A percentile compares a stretch with the other conserved stretches of the same genome.
phyloP scores from a whole-genome alignment of 2,888 invertebrate species.

The Schrankia costaestrigalis region DNA sequence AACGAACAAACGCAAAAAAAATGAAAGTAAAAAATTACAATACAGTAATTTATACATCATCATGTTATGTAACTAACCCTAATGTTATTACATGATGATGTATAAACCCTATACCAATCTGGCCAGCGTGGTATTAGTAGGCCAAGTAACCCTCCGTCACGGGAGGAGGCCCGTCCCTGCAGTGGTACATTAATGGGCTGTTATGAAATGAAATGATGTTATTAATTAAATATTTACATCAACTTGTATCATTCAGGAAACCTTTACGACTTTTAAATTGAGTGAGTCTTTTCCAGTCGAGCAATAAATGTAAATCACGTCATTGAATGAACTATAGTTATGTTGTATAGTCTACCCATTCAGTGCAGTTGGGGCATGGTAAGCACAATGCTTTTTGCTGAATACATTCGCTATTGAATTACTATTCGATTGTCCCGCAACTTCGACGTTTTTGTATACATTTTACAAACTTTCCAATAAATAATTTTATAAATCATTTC shows the following conservation, averaged over 20 bases:
- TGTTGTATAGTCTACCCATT: conserved; percentile 55
- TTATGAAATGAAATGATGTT: too few relatives aligned
- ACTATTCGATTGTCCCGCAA: conserved; percentile 61
- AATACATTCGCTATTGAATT: conserved; percentile 66
- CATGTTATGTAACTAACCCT: too few relatives aligned
- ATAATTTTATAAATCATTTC: conserved; percentile 21
- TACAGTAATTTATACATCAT: too few relatives aligned
- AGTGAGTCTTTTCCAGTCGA: conserved; percentile 45
- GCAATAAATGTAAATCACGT: conserved; percentile 71
- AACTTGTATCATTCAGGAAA: conserved; percentile 16
- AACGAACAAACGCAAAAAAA: too few relatives aligned
- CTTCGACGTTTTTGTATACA: conserved; percentile 52
- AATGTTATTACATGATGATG: too few relatives aligned
- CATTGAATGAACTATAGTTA: conserved; percentile 62
- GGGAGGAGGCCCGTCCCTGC: too few relatives aligned
- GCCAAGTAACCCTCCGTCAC: too few relatives aligned
- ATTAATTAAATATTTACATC: conserved; percentile 16
- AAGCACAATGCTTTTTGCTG: conserved; percentile 60
- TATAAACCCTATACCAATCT: too few relatives aligned
- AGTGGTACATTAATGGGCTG: too few relatives aligned
- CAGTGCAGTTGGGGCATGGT: conserved; percentile 61
- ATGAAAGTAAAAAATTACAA: too few relatives aligned
- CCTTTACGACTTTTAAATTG: conserved; percentile 46
- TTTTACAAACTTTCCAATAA: conserved; percentile 35
- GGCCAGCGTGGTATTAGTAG: too few relatives aligned